These are phyloP conservation scores for Apocheima hispidaria DNA, from an alignment of 2,888 invertebrate genomes.

Conservation along the genomic window DNA sequence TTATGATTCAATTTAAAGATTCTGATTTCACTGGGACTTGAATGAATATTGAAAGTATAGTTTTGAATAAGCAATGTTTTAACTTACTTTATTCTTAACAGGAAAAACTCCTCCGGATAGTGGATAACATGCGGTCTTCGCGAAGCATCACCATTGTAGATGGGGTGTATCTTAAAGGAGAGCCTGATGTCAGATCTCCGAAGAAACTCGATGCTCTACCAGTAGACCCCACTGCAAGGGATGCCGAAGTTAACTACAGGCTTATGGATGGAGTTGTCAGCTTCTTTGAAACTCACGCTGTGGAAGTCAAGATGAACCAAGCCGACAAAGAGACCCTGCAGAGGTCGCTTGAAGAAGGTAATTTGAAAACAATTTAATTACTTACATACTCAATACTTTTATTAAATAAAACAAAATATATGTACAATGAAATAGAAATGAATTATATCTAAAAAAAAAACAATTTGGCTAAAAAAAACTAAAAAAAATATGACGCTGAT, in stretches of 20 bases:
- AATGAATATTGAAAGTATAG: too few relatives aligned
- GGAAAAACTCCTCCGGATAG: conserved; percentile 90
- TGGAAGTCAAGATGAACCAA: conserved; percentile 93
- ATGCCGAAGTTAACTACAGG: conserved; percentile 90
- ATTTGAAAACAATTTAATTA: conserved; percentile 37
- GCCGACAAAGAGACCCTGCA: conserved; percentile 90
- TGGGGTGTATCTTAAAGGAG: conserved; percentile 87
- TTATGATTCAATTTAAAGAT: too few relatives aligned
- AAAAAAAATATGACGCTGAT: too few relatives aligned
- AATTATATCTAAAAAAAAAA: too few relatives aligned
- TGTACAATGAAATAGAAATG: neutral
- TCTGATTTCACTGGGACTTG: too few relatives aligned
- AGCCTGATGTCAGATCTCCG: conserved; percentile 74
- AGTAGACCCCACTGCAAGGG: conserved; percentile 90
- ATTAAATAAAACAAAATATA: neutral
- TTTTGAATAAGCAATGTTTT: too few relatives aligned
- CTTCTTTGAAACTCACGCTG: conserved; percentile 91
- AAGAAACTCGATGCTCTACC: conserved; percentile 89
- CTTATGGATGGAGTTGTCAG: conserved; percentile 91
- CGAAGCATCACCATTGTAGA: conserved; percentile 86
- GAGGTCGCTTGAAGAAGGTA: conserved; percentile 94
- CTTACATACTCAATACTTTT: neutral
- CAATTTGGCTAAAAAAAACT: too few relatives aligned
- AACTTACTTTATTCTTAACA: conserved; percentile 56
- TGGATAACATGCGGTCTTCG: conserved; percentile 84